Evolutionary conservation across 2,888 invertebrate genomes (phyloP).

Genomic region (Cetonia aurata): DNA sequence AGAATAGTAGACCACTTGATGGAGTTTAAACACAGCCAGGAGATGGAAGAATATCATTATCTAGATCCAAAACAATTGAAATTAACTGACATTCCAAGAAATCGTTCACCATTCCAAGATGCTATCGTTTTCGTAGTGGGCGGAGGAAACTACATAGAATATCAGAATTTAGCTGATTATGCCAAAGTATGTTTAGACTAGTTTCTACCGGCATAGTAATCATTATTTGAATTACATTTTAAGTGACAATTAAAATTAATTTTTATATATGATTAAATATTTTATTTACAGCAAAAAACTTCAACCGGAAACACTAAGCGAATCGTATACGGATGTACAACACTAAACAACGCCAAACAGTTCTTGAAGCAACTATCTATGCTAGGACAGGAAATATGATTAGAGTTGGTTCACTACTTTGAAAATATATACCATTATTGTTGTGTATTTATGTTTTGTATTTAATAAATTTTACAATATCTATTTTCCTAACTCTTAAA

Average conservation of each 20-base stretch:
- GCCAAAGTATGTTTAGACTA: slow-evolving; percentile 74
- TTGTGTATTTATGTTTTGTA: slow-evolving; percentile 40
- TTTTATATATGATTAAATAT: too few species aligned
- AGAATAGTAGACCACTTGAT: slow-evolving; percentile 91
- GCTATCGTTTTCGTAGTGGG: slow-evolving; percentile 93
- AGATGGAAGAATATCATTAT: slow-evolving; percentile 91
- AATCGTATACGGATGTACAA: slow-evolving; percentile 95
- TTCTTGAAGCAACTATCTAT: slow-evolving; percentile 93
- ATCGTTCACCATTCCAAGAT: slow-evolving; percentile 82
- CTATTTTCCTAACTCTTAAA: slow-evolving; percentile 23
- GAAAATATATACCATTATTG: slow-evolving; percentile 29
- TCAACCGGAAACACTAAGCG: slow-evolving; percentile 79
- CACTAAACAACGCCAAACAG: slow-evolving; percentile 92
- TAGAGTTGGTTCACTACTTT: slow-evolving; percentile 1
- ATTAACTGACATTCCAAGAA: slow-evolving; percentile 74
- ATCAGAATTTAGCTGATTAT: slow-evolving; percentile 97
- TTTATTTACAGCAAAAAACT: slow-evolving; percentile 76
- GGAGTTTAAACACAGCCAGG: slow-evolving; percentile 82
- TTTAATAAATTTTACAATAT: slow-evolving; percentile 35
- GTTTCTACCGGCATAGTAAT: too few species aligned
- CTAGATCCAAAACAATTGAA: slow-evolving; percentile 96
- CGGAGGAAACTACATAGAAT: slow-evolving; percentile 98
- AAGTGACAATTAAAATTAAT: too few species aligned
- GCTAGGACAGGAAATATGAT: slow-evolving; percentile 77
- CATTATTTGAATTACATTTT: too few species aligned